phyloP scores from a whole-genome alignment of 1,140 invertebrate species.

The Lerema accius region DNA sequence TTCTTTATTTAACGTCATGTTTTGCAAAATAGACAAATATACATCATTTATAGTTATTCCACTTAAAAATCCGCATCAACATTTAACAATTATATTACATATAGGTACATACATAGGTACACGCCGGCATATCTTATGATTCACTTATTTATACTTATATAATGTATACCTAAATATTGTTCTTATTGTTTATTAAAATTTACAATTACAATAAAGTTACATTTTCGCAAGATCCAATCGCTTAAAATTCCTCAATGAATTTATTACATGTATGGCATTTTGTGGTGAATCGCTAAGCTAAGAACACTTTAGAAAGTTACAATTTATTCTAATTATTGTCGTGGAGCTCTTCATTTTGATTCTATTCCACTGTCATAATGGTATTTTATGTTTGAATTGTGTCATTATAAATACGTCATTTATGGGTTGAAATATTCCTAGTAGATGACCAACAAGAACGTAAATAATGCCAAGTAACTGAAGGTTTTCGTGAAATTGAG shows the following conservation, averaged over 20 bases:
- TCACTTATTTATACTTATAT: background rate
- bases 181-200: conserved; percentile 15
- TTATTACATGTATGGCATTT: too few relatives aligned
- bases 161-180: background rate
- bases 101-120: conserved; percentile 57
- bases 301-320: conserved; percentile 49
- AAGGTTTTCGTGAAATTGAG: too few relatives aligned
- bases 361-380: conserved; percentile 18
- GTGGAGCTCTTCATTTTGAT: conserved; percentile 51
- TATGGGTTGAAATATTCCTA: too few relatives aligned
- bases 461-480: too few relatives aligned
- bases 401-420: too few relatives aligned
- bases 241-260: background rate
- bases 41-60: conserved; percentile 71
- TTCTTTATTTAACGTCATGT: conserved; percentile 81
- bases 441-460: too few relatives aligned
- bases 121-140: conserved; percentile 28
- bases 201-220: conserved; percentile 35
- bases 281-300: too few relatives aligned
- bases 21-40: conserved; percentile 82
- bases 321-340: conserved; percentile 72
- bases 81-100: conserved; percentile 76
- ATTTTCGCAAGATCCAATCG: conserved; percentile 26
- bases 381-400: too few relatives aligned
- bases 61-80: conserved; percentile 74